Evolutionary conservation across 1,140 invertebrate genomes (phyloP), one percentile per base, ranked within the genome.

Genomic region (Bombus huntii): DNA sequence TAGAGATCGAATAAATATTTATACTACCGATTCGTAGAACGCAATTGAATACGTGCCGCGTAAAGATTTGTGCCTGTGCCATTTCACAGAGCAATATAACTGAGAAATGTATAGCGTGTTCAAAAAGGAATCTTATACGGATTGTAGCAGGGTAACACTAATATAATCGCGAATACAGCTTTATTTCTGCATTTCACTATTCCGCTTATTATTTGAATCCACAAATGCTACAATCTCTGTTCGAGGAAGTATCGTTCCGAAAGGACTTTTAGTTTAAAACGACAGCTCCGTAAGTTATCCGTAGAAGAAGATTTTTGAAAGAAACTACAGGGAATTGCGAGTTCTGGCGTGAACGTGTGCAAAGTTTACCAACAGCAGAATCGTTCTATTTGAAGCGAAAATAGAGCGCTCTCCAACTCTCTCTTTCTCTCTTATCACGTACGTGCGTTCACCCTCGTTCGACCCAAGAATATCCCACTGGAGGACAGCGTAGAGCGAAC

Each of bases 391-490:
- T 92, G n/a, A 72, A 84, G 86, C 81, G 71, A 85, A 88, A 84
- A 89, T 89, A 89, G 90, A 91, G 89, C 87, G 81, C 81, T 83
- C 84, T 87, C 84, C 62, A 71, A 68, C 44, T 39, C 73, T 77
- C 77, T 88, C 73, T 84, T 71, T 42, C 44, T 22, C 71, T 77
- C 85, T 42, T 31, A n/a, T 1, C 73, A 28, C 22, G 66, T 84
- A 91, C 92, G 92, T 90, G 77, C 92, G 86, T 93, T 93, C 92
- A 93, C 92, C 92, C 92, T 92, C 90, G 91, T 91, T 90, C 87
- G 81, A 83, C 81, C 83, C 86, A 91, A 93, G 87, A 91, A 92
- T 93, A 92, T 92, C 90, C 44, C 75, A 66, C 78, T 72, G 78
- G 88, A 89, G 86, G 87, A 92, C 92, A 84, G 75, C 66, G 81